Percentiles rank a stretch among this genome's conserved stretches.
Evolutionary conservation across 2,113 vertebrate genomes (phyloP).

Genomic region (Brachyistius frenatus): DNA sequence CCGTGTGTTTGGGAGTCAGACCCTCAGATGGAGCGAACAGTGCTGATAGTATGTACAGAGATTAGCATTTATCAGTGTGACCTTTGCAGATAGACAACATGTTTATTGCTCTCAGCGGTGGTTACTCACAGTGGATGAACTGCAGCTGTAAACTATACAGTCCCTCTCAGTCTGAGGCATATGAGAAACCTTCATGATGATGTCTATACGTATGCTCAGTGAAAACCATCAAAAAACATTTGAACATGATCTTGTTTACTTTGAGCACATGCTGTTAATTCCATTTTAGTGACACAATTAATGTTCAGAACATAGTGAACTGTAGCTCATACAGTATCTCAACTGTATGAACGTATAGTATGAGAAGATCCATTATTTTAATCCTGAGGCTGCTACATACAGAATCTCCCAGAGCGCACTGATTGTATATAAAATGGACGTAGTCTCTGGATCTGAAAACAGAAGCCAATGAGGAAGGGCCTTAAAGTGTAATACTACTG

Average conservation of each 20-base stretch:
- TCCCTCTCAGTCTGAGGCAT: background rate
- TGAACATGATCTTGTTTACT: slow-evolving; percentile 17
- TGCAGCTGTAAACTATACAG: slow-evolving; percentile 33
- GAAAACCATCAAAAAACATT: slow-evolving; percentile 16
- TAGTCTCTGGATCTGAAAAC: too few species aligned
- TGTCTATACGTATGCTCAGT: slow-evolving; percentile 1
- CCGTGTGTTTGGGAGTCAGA: slow-evolving; percentile 11
- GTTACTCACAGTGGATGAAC: slow-evolving; percentile 40
- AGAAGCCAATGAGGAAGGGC: too few species aligned
- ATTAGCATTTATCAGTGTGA: slow-evolving; percentile 72
- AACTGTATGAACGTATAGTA: background rate
- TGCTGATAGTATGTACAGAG: slow-evolving; percentile 38
- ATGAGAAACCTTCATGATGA: slow-evolving; percentile 11
- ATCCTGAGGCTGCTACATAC: background rate
- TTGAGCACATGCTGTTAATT: slow-evolving; percentile 23
- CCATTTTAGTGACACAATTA: background rate
- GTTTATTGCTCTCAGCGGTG: slow-evolving; percentile 53
- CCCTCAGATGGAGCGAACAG: slow-evolving; percentile 19
- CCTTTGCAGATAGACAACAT: slow-evolving; percentile 67
- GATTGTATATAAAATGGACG: too few species aligned
- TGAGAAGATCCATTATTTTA: background rate
- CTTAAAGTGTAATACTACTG: too few species aligned
- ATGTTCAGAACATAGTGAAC: background rate
- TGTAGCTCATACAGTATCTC: background rate
- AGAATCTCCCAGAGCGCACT: background rate